A percentile compares a stretch with the other conserved stretches of the same genome.
These are phyloP conservation scores for Drosophila borealis DNA, from an alignment of 2,888 invertebrate species.

Conservation along the genomic window DNA sequence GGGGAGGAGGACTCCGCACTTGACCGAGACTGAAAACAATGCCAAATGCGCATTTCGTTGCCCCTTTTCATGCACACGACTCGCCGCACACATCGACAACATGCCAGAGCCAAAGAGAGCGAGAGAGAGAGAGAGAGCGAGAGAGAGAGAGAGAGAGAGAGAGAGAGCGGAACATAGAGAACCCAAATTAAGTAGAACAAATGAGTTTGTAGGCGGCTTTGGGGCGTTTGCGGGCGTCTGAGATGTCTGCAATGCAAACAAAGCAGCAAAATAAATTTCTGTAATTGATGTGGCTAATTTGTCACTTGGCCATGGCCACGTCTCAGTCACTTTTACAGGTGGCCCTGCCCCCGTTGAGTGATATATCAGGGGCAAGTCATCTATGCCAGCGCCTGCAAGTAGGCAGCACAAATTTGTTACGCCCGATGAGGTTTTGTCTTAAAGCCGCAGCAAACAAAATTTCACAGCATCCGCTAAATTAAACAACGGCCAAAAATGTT, in stretches of 20 bases:
- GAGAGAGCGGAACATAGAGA: slow-evolving; percentile 1
- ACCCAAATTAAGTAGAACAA: slow-evolving; percentile 77
- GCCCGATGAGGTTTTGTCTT: slow-evolving; percentile 58
- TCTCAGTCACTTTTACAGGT: slow-evolving; percentile 74
- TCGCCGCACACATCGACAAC: slow-evolving; percentile 8
- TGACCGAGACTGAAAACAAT: slow-evolving; percentile 54
- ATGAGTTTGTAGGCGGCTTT: slow-evolving; percentile 68
- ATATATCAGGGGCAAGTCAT: slow-evolving; percentile 64
- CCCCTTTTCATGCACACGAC: slow-evolving; percentile 57
- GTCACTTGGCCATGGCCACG: slow-evolving; percentile 75
- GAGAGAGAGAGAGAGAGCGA: slow-evolving; percentile 3
- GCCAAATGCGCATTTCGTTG: slow-evolving; percentile 67
- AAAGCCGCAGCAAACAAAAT: slow-evolving; percentile 59
- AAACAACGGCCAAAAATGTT: slow-evolving; percentile 53
- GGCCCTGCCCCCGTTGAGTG: slow-evolving; percentile 62
- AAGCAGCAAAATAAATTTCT: slow-evolving; percentile 74
- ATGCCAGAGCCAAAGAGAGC: not conserved
- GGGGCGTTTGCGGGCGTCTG: slow-evolving; percentile 33
- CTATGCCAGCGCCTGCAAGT: slow-evolving; percentile 10
- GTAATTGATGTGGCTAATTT: slow-evolving; percentile 81
- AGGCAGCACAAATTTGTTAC: slow-evolving; percentile 43
- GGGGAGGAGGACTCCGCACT: slow-evolving; percentile 35
- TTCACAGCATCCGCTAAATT: slow-evolving; percentile 74
- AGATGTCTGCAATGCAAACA: slow-evolving; percentile 57
- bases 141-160: not conserved